phyloP scores from a whole-genome alignment of 2,113 vertebrate genomes.

The Tychaedon coryphoeus region DNA sequence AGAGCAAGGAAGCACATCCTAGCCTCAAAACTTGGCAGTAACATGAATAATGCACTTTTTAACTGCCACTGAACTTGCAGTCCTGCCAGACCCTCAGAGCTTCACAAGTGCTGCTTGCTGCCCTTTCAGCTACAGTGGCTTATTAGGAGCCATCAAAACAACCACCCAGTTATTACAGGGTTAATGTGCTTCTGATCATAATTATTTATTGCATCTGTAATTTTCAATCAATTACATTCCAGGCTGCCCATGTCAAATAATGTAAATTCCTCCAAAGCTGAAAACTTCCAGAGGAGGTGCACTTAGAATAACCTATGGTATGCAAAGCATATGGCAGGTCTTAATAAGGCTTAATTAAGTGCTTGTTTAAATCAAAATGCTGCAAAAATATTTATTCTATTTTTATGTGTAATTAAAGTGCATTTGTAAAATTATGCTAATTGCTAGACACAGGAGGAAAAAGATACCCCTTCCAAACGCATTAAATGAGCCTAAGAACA shows the following conservation, averaged over 20 bases:
- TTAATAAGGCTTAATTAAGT: constrained; percentile 54
- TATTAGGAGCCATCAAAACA: constrained; percentile 34
- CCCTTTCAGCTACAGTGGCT: background rate
- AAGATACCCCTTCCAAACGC: background rate
- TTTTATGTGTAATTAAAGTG: constrained; percentile 47
- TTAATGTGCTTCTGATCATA: constrained; percentile 50
- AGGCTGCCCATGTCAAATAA: background rate
- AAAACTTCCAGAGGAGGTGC: background rate
- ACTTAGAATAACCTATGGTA: background rate
- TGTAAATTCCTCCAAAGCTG: background rate
- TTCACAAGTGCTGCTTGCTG: background rate
- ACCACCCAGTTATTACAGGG: constrained; percentile 9
- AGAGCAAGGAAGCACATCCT: background rate
- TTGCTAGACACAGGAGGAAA: background rate
- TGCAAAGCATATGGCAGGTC: constrained; percentile 32
- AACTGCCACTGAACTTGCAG: background rate
- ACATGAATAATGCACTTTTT: background rate
- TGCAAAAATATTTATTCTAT: constrained; percentile 55
- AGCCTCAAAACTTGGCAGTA: background rate
- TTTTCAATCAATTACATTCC: constrained; percentile 46
- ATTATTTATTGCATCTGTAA: constrained; percentile 41
- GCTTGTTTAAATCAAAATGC: constrained; percentile 50
- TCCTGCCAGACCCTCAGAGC: background rate
- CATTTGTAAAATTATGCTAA: constrained; percentile 25
- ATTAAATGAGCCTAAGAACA: background rate